phyloP scores from a whole-genome alignment of 2,797 vertebrate species.

The Craterocephalus amniculus region DNA sequence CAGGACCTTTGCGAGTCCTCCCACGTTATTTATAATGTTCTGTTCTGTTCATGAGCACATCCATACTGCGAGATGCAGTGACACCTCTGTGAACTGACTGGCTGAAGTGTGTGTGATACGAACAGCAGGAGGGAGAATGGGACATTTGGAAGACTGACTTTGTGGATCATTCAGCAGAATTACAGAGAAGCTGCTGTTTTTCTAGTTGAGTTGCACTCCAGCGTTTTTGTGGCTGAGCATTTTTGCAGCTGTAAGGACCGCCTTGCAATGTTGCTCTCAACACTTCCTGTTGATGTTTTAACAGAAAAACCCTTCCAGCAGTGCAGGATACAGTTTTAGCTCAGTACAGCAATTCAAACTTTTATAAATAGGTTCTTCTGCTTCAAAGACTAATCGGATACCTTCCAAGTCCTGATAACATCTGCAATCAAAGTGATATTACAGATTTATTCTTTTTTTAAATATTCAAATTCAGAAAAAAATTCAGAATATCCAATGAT shows the following conservation, averaged over 20 bases:
- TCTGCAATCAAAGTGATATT: neutral
- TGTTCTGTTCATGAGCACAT: slow-evolving; percentile 20
- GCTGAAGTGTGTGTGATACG: slow-evolving; percentile 23
- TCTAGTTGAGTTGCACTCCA: slow-evolving; percentile 8
- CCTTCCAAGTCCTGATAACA: neutral
- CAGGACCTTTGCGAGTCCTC: slow-evolving; percentile 20
- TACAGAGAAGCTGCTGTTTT: slow-evolving; percentile 28
- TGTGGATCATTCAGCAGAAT: slow-evolving; percentile 22
- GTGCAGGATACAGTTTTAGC: slow-evolving; percentile 11
- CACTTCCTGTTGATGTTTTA: slow-evolving; percentile 35
- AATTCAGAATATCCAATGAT: too few relatives aligned
- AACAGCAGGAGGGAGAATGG: slow-evolving; percentile 22
- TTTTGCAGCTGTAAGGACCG: slow-evolving; percentile 37
- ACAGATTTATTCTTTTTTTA: neutral
- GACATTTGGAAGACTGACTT: slow-evolving; percentile 51
- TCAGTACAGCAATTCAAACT: slow-evolving; percentile 21
- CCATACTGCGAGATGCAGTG: too few relatives aligned
- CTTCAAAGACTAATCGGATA: neutral
- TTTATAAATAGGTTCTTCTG: neutral
- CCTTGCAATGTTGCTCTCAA: slow-evolving; percentile 42
- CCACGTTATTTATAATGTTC: neutral
- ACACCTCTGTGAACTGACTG: slow-evolving; percentile 36
- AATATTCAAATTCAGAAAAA: neutral
- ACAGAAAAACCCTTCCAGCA: slow-evolving; percentile 34
- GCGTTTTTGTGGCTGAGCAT: slow-evolving; percentile 18